A percentile compares a stretch with the other conserved stretches of the same genome.
Conservation (phyloP, 1,140 invertebrate genomes). For the Lamellibrachia luymesi region DNA sequence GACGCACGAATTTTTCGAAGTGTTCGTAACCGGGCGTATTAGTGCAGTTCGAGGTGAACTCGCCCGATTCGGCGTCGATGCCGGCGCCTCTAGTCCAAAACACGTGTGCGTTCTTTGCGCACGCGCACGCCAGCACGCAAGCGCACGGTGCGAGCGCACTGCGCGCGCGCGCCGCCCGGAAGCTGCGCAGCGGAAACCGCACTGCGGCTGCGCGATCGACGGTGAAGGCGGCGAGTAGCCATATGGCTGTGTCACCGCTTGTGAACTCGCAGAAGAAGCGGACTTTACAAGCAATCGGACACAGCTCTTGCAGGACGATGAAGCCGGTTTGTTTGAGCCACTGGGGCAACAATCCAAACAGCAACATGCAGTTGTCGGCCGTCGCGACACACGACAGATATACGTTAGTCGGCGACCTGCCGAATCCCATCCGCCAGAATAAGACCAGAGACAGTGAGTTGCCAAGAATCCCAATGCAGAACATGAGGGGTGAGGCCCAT, state of each 20-base stretch:
- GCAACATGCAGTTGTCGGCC: conserved; percentile 27
- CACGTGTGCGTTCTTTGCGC: conserved; percentile 26
- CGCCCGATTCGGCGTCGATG: background rate
- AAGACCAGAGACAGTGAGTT: conserved; percentile 25
- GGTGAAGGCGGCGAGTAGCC: conserved; percentile 34
- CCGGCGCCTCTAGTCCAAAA: conserved; percentile 25
- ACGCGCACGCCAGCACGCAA: background rate
- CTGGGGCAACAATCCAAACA: conserved; percentile 27
- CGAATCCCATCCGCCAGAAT: conserved; percentile 18
- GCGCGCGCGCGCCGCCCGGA: background rate
- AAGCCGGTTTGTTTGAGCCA: conserved; percentile 24
- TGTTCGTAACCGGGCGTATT: background rate
- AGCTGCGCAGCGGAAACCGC: conserved; percentile 29
- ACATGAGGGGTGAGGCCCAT: conserved; percentile 21
- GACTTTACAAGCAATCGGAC: conserved; percentile 29
- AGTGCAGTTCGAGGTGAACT: conserved; percentile 20
- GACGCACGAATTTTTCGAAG: conserved; percentile 26
- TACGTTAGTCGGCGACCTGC: conserved; percentile 28
- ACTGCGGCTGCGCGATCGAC: conserved; percentile 34
- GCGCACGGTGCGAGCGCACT: background rate
- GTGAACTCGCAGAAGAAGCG: conserved; percentile 30
- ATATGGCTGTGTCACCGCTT: conserved; percentile 29
- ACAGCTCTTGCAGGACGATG: conserved; percentile 15
- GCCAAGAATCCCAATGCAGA: conserved; percentile 27
- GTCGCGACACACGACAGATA: conserved; percentile 31